Base-by-base conservation (phyloP, 2,797 vertebrate genomes). In the Cynodonichthys magdalenae region DNA sequence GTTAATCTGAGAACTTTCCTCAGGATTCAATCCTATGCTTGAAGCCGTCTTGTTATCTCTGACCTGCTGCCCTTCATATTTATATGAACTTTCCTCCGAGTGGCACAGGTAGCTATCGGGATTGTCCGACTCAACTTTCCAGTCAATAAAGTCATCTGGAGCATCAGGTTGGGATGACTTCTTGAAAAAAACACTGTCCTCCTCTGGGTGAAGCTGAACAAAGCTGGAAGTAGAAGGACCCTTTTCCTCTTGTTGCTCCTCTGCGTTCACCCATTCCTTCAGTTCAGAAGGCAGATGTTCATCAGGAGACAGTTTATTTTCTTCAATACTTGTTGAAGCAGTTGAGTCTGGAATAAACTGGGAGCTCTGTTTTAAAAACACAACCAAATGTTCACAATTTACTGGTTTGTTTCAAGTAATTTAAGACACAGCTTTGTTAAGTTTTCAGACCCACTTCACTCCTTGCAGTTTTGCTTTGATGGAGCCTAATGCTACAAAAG, bases 191-290 rank as follows among this genome's bases (percentile, higher is more conserved):
- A 66, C 47, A 18, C 7, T 67, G 17, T 15, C 80, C 1, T 78
- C 39, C 4, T 76, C 74, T 61, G 71, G 61, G 19, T 51, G 19
- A 19, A 84, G 45, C 56, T 82, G 60, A 19, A 56, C 63, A 15
- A 53, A 66, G 52, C 64, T 72, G 31, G 46, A 24, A 39, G 72
- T 5, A 28, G 74, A 50, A 39, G 52, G 3, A 0, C 83, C 74
- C 0, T 66, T 15, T 27, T 18, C 8, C 14, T 77, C 12, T 0
- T 84, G 48, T 1, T 77, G 27, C 4, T 36, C 20, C 20, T 1
- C 15, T 17, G 73, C 66, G 47, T 46, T 5, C 0, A 46, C 52
- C 15, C 60, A 42, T 20, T 89, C 84, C 28, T 67, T 66, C 0
- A 85, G 50, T 52, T 74, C 76, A 15, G 57, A 2, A 81, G 42